Conservation (phyloP, 2,113 vertebrate species). For the Hippocampus barbouri region DNA sequence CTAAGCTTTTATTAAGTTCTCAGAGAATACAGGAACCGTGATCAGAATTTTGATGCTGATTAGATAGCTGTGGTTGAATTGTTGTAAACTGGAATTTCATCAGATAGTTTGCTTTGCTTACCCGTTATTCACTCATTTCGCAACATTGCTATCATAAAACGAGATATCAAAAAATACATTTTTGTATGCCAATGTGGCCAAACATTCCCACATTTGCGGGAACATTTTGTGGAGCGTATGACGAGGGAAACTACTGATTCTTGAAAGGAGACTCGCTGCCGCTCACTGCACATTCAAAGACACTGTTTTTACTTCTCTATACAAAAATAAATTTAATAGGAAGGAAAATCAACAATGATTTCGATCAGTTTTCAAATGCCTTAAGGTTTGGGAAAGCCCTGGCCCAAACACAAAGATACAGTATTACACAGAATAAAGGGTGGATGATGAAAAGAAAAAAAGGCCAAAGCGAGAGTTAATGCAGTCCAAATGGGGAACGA, state of each 20-base stretch:
- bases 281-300: not conserved
- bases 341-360: slow-evolving; percentile 25
- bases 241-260: not conserved
- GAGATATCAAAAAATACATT: not conserved
- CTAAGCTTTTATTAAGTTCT: not conserved
- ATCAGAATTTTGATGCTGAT: not conserved
- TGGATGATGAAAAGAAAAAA: slow-evolving; percentile 39
- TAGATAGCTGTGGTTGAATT: not conserved
- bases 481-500: slow-evolving; percentile 54
- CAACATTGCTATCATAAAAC: not conserved
- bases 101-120: not conserved
- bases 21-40: not conserved
- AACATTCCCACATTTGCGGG: not conserved
- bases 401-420: slow-evolving; percentile 56
- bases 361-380: slow-evolving; percentile 45
- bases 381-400: slow-evolving; percentile 40
- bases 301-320: not conserved
- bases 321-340: slow-evolving; percentile 10
- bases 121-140: not conserved
- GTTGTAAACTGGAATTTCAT: not conserved
- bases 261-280: not conserved
- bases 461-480: slow-evolving; percentile 57
- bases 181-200: not conserved
- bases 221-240: not conserved
- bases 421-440: slow-evolving; percentile 58